Evolutionary conservation across 2,888 invertebrate species (phyloP).

Genomic region (Tryphoninae sp.): DNA sequence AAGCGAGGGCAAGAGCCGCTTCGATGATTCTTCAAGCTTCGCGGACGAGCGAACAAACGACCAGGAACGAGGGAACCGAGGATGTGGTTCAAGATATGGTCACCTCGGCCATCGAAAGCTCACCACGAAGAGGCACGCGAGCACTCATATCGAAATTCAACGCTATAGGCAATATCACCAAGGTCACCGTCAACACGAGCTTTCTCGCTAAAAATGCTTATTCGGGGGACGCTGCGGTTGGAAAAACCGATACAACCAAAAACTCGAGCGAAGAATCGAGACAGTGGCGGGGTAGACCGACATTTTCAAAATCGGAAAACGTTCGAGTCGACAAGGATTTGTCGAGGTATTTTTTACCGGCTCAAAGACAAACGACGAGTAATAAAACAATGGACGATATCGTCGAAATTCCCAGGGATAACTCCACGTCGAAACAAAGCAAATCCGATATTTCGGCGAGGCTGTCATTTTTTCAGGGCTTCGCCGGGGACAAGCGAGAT

Average conservation of each 20-base stretch:
- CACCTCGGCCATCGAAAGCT: constrained; percentile 73
- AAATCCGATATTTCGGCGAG: constrained; percentile 47
- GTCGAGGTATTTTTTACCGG: constrained; percentile 74
- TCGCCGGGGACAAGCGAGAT: constrained; percentile 36
- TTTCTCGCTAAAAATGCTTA: constrained; percentile 82
- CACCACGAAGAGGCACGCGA: constrained; percentile 79
- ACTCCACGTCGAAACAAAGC: neutral
- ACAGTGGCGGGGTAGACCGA: constrained; percentile 30
- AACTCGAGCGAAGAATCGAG: constrained; percentile 62
- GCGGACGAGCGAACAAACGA: constrained; percentile 62
- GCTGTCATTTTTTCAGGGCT: constrained; percentile 54
- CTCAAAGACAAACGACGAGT: constrained; percentile 51
- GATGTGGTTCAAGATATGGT: constrained; percentile 74
- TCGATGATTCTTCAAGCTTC: constrained; percentile 72
- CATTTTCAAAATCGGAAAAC: constrained; percentile 51
- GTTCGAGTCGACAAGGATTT: constrained; percentile 70
- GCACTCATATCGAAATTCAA: constrained; percentile 86
- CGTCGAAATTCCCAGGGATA: constrained; percentile 1
- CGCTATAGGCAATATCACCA: constrained; percentile 84
- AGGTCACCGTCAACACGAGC: constrained; percentile 82
- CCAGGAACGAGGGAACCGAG: constrained; percentile 65
- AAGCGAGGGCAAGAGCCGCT: constrained; percentile 76
- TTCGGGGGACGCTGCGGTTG: constrained; percentile 32
- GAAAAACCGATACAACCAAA: constrained; percentile 48
- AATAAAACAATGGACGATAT: neutral